Percentiles rank a stretch among this genome's conserved stretches.
phyloP scores from a whole-genome alignment of 2,113 vertebrate species.

The Artemisiospiza belli region DNA sequence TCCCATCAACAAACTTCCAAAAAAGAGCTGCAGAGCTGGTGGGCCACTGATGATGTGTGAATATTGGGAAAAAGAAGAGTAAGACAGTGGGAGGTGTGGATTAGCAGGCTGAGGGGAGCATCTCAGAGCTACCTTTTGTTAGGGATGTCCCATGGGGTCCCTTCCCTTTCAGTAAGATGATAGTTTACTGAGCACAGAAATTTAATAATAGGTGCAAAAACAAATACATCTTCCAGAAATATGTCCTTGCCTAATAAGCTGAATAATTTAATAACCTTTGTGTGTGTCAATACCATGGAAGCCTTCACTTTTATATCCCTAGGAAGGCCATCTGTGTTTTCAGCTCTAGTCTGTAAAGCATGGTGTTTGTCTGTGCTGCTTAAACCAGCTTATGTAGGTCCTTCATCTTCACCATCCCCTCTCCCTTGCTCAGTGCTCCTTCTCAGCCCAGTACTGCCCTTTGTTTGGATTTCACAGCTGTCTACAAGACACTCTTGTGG shows the following conservation, averaged over 20 bases:
- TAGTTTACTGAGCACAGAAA: not conserved
- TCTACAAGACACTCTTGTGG: not conserved
- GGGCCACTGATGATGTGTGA: fast-evolving
- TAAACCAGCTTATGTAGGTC: not conserved
- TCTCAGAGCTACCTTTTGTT: not conserved
- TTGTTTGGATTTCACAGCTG: not conserved
- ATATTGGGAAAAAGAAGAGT: not conserved
- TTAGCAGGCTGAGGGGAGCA: not conserved
- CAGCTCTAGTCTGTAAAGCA: not conserved
- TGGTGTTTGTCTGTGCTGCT: not conserved
- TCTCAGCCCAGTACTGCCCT: not conserved
- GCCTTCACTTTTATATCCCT: not conserved
- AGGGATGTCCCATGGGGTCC: not conserved
- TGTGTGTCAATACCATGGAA: not conserved
- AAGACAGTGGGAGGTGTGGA: not conserved
- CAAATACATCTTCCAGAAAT: not conserved
- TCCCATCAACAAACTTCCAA: not conserved
- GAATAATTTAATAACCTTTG: not conserved
- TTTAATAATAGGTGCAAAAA: not conserved
- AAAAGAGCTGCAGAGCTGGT: not conserved
- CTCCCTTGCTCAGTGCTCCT: not conserved
- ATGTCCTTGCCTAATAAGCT: not conserved
- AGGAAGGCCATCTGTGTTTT: not conserved
- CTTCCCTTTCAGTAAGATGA: not conserved
- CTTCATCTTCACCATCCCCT: not conserved